These are phyloP conservation scores for Pogonocichla stellata DNA, from an alignment of 2,113 vertebrate genomes.

Conservation along the genomic window DNA sequence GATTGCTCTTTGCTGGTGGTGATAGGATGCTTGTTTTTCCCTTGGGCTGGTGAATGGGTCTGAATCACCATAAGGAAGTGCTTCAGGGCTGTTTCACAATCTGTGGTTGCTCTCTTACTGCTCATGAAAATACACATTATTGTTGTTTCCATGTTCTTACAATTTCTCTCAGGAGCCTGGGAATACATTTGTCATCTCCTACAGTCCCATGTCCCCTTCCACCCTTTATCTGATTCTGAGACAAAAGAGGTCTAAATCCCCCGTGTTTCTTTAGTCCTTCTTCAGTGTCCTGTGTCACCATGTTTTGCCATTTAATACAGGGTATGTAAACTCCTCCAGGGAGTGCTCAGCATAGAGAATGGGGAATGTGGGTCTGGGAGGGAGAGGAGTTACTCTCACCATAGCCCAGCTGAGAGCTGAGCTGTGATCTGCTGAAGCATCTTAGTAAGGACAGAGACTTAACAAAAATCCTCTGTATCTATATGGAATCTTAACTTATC, in stretches of 20 bases:
- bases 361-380: not conserved
- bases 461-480: not conserved
- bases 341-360: not conserved
- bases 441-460: not conserved
- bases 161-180: not conserved
- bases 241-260: not conserved
- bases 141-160: not conserved
- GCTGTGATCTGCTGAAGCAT: not conserved
- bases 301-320: not conserved
- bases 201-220: too few relatives aligned
- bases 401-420: not conserved
- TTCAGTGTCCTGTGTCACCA: not conserved
- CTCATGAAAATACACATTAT: not conserved
- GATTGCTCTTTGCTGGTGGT: not conserved
- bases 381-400: not conserved
- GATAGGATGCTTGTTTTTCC: not conserved
- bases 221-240: not conserved
- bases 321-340: not conserved
- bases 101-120: not conserved
- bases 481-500: not conserved
- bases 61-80: conserved; percentile 2
- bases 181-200: not conserved
- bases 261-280: not conserved
- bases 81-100: not conserved
- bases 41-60: not conserved